phyloP scores from a whole-genome alignment of 2,797 vertebrate genomes.

The Thamnophis elegans region DNA sequence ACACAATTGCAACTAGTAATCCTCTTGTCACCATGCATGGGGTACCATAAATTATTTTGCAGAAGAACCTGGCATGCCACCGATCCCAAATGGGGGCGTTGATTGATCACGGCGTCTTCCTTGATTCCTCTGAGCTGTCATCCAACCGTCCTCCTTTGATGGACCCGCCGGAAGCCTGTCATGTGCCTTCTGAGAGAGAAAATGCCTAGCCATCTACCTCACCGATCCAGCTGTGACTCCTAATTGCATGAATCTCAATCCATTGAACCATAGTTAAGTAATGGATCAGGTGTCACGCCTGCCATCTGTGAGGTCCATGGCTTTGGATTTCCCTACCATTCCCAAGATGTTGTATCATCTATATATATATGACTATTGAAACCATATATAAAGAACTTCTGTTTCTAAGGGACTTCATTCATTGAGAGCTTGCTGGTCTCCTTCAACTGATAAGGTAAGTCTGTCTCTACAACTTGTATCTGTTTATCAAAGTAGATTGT shows the following conservation, averaged over 20 bases:
- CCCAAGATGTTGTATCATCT: constrained; percentile 48
- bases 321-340: constrained; percentile 38
- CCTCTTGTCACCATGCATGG: background rate
- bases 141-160: background rate
- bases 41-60: background rate
- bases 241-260: background rate
- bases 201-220: constrained; percentile 25
- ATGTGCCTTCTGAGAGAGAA: background rate
- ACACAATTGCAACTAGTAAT: background rate
- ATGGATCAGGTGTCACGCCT: constrained; percentile 42
- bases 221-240: accelerated
- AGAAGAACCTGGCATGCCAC: background rate
- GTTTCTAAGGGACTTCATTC: background rate
- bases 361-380: background rate
- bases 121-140: background rate
- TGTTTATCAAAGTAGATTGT: background rate
- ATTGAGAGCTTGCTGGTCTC: background rate
- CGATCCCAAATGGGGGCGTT: background rate
- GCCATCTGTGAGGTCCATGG: background rate
- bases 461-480: background rate
- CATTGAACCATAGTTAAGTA: constrained; percentile 35
- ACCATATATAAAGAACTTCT: constrained; percentile 42
- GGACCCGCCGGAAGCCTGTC: background rate
- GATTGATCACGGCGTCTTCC: background rate
- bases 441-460: constrained; percentile 37